Evolutionary conservation across 2,888 invertebrate species (phyloP).

Genomic region (Macaria notata): DNA sequence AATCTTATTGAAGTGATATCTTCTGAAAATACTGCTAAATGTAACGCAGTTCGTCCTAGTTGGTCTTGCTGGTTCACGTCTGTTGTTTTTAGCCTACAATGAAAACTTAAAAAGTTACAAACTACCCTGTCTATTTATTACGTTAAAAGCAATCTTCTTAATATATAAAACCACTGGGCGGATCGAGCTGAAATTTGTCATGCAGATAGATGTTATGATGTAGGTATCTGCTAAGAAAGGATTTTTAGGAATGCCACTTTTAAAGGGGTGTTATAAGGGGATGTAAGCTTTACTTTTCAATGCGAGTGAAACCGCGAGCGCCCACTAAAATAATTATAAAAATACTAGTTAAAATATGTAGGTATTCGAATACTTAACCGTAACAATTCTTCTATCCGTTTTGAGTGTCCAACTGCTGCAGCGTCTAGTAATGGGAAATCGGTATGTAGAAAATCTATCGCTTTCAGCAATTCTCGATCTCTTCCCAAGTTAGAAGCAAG

Average conservation of each 20-base stretch:
- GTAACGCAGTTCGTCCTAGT: constrained; percentile 64
- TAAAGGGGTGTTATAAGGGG: too few species aligned
- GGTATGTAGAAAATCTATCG: constrained; percentile 54
- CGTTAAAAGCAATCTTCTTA: too few species aligned
- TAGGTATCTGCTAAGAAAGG: too few species aligned
- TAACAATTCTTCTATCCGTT: constrained; percentile 45
- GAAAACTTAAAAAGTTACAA: neutral
- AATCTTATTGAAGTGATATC: constrained; percentile 44
- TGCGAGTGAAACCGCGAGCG: too few species aligned
- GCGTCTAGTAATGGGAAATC: constrained; percentile 59
- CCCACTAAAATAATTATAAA: too few species aligned
- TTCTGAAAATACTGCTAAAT: constrained; percentile 57
- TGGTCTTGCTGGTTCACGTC: constrained; percentile 59
- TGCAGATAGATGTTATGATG: too few species aligned
- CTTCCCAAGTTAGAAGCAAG: neutral
- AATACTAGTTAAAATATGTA: too few species aligned
- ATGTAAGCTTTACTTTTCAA: too few species aligned
- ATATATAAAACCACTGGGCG: too few species aligned
- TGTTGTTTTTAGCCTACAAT: constrained; percentile 35
- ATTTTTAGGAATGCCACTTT: too few species aligned
- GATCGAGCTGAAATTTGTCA: too few species aligned
- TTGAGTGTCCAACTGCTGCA: constrained; percentile 59
- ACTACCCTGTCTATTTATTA: constrained; percentile 36
- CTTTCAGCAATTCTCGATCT: constrained; percentile 33
- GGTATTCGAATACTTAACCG: neutral